Base-by-base conservation (phyloP, 2,113 vertebrate species). In the Irena cyanogastra region DNA sequence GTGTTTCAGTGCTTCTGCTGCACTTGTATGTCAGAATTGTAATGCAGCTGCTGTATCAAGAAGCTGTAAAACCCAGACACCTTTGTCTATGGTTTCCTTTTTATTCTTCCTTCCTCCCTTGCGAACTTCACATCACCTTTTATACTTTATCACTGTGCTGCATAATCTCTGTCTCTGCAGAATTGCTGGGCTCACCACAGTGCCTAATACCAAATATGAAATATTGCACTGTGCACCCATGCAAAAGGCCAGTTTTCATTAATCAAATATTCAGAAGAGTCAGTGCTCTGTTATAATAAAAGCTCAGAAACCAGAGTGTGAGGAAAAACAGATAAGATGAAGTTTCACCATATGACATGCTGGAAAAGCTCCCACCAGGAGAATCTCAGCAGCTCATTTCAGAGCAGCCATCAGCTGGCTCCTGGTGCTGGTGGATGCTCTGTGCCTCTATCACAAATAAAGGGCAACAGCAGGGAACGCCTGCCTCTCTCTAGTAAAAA, bases 161-260 rank as follows among this genome's bases (percentile, higher is more conserved):
- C 83, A 86, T 65, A 78, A 94, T 71, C 75, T 85, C 65, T 63
- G 2, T 75, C 83, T 93, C 94, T 76, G 69, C 68, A 95, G 77
- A 94, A 78, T 2, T 56, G 70, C 93, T 61, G 52, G 72, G 90
- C 68, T 96, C 91, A 71, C 92, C 45, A 30, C 90, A 90, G 76
- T 0, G 0, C 66, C 93, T 92, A 91, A 94, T 42, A 80, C 54
- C 64, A 83, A 92, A 54, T 28, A 72, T 87, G 79, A 95, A 95
- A 85, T 87, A 96, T 18, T 89, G 87, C 66, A 30, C 64, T 47
- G 60, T 79, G 90, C 83, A 76, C 78, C 85, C 86, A 72, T 86
- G 93, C 89, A 92, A 93, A 95, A 94, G 88, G 70, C 78, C 94
- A 71, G 75, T 87, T 95, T 96, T 83, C 94, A 95, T 94, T 87